Percentiles rank a stretch among this genome's conserved stretches.
Conservation (phyloP, 35 echinoderm and acorn worm genomes). For the Apostichopus californicus region DNA sequence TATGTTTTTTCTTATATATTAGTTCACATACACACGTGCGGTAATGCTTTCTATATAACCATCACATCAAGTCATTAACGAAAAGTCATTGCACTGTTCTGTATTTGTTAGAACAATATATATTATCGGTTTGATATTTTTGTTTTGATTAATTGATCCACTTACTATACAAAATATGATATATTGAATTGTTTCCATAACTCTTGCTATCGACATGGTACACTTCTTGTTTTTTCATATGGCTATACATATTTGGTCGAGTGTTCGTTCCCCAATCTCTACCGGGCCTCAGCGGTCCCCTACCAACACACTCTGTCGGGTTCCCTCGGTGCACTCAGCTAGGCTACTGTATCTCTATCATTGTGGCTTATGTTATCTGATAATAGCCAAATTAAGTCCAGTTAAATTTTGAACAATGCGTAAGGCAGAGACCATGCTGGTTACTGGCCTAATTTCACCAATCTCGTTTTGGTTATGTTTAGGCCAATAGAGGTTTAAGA, state of each 20-base stretch:
- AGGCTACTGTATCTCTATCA: neutral
- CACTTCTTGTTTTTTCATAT: no score
- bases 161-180: neutral
- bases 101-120: no score
- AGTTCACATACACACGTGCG: no score
- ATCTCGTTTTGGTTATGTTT: no score
- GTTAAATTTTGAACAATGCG: neutral
- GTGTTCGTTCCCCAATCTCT: neutral
- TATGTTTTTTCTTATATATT: no score
- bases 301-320: neutral
- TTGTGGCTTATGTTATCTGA: neutral
- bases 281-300: neutral
- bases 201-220: neutral
- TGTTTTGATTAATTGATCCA: no score
- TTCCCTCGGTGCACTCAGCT: neutral
- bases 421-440: neutral
- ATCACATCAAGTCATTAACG: no score
- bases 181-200: slow-evolving; percentile 30
- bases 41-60: no score
- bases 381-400: neutral
- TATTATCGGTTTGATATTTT: no score
- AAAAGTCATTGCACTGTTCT: no score
- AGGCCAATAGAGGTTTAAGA: no score
- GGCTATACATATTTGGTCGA: neutral
- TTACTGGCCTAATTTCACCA: neutral